phyloP scores from a whole-genome alignment of 2,113 vertebrate genomes.

The Girardinichthys multiradiatus region DNA sequence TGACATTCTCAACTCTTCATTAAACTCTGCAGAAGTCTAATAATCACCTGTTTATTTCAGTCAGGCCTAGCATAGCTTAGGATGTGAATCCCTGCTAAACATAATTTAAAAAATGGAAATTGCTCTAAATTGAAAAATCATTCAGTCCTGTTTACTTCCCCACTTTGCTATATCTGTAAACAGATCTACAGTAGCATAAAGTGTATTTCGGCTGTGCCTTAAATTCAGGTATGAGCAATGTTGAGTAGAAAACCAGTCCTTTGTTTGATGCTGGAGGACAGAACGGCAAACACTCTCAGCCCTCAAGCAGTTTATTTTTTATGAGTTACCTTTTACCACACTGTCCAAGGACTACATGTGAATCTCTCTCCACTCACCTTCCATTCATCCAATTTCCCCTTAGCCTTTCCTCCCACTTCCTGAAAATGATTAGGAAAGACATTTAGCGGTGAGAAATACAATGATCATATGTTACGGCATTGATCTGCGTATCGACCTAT shows the following conservation, averaged over 20 bases:
- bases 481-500: slow-evolving; percentile 59
- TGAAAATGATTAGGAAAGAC: slow-evolving; percentile 53
- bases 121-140: slow-evolving; percentile 5
- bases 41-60: too few species aligned
- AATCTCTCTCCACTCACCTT: slow-evolving; percentile 26
- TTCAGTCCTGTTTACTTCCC: slow-evolving; percentile 1
- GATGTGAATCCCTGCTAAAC: too few species aligned
- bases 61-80: too few species aligned
- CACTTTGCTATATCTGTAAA: slow-evolving; percentile 6
- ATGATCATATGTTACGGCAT: slow-evolving; percentile 64
- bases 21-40: too few species aligned
- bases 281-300: slow-evolving; percentile 31
- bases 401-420: slow-evolving; percentile 21
- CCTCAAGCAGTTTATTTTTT: slow-evolving; percentile 37
- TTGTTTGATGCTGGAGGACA: slow-evolving; percentile 22
- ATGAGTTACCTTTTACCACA: slow-evolving; percentile 18
- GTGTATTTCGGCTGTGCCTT: slow-evolving; percentile 27
- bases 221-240: slow-evolving; percentile 44
- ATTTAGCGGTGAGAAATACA: slow-evolving; percentile 53
- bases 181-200: slow-evolving; percentile 18
- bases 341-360: slow-evolving; percentile 16
- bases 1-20: too few species aligned
- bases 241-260: slow-evolving; percentile 33
- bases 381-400: slow-evolving; percentile 1
- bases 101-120: too few species aligned